These are phyloP conservation scores for Fratercula arctica DNA, from an alignment of 2,797 vertebrate species.

Conservation along the genomic window DNA sequence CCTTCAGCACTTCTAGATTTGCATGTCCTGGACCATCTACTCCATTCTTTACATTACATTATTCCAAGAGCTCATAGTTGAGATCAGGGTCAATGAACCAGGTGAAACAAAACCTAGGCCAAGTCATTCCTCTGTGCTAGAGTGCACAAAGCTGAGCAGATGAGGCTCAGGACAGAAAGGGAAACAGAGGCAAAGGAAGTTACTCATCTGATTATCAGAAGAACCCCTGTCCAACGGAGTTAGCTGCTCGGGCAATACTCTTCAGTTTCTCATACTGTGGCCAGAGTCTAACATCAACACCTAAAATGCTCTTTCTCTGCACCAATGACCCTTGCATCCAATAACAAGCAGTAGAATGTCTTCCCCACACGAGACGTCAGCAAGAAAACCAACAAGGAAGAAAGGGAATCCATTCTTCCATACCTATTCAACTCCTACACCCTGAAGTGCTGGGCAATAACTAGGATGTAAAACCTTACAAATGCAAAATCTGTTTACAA, in stretches of 20 bases:
- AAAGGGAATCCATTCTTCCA: background rate
- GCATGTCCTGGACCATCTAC: background rate
- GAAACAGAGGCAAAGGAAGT: background rate
- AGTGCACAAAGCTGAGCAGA: background rate
- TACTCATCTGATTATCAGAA: background rate
- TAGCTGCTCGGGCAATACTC: background rate
- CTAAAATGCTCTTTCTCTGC: background rate
- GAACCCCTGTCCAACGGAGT: too few species aligned
- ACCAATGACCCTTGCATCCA: background rate
- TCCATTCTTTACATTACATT: background rate
- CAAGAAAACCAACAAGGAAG: background rate
- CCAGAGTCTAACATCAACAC: background rate
- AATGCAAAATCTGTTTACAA: background rate
- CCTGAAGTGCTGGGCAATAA: background rate
- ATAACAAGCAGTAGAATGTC: background rate
- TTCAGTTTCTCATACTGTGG: background rate
- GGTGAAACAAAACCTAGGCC: background rate
- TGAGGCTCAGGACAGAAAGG: background rate
- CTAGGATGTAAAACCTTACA: background rate
- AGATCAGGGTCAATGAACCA: background rate
- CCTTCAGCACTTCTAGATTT: background rate
- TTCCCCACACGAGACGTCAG: accelerated
- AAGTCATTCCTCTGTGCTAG: background rate
- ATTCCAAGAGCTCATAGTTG: background rate
- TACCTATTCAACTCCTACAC: background rate